Base-by-base conservation (phyloP, 2,797 vertebrate species). In the Mormyrops boulengeri region DNA sequence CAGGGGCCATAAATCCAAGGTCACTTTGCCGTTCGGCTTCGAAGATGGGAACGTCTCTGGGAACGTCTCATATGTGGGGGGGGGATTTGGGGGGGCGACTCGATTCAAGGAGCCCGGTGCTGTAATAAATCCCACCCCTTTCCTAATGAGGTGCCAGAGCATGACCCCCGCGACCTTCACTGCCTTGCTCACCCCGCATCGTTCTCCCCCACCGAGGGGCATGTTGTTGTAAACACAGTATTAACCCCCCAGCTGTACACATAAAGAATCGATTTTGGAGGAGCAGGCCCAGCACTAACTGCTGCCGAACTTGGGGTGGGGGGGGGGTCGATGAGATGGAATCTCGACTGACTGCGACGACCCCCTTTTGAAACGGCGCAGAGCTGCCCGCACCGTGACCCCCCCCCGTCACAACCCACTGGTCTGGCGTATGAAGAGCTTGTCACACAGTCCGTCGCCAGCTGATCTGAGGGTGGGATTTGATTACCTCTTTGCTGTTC, bases 221-320 rank as follows among this genome's bases (percentile, higher is more conserved):
- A 92, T 92, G 92, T 93, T 94, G 94, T 93, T 94, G 93, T 92
- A 93, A 93, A 94, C 93, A 92, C 92, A 90, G 82, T 90, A 93
- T 91, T 91, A 77, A 91, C 90, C 89, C 92, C 92, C 92, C 91
- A 91, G 93, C 92, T 89, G 90, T 94, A 91, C n/a, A 47, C 90
- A 93, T 88, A 93, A 91, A 93, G 92, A 95, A 95, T 94, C 92
- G 55, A 93, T 94, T 92, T 93, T 92, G 62, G 89, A 92, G 93
- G 92, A 90, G 91, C 53, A 80, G 66, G 91, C 89, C 53, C 90
- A 69, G 69, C 88, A 85, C 92, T 93, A 92, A 92, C 91, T 66
- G 87, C 89, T 44, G 90, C 92, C 94, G 92, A 88, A n/a, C 55
- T n/a, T 0, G 88, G 93, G 93, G n/a, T 0, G 34, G 88, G 49